These are phyloP conservation scores for Acrocyrtus sp. DNA, from an alignment of 2,888 invertebrate species.

Conservation along the genomic window DNA sequence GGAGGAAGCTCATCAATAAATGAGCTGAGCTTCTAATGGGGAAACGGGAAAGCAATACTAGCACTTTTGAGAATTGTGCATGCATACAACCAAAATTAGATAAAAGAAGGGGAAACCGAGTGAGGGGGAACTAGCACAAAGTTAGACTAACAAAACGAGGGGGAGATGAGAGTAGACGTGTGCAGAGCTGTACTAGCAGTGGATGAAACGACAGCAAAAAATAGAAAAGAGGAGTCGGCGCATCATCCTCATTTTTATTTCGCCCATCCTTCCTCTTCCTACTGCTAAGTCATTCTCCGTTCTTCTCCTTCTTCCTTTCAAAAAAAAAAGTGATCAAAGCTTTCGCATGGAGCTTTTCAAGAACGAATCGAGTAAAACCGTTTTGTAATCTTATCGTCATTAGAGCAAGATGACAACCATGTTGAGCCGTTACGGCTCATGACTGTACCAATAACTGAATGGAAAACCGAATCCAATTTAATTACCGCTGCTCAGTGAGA, in stretches of 20 bases:
- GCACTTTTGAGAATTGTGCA: no score
- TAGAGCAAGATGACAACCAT: constrained; percentile 24
- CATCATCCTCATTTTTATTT: constrained; percentile 32
- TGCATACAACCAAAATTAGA: constrained; percentile 30
- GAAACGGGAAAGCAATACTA: no score
- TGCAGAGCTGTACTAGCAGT: no score
- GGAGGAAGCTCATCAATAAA: constrained; percentile 48
- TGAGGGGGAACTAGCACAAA: no score
- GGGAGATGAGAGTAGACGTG: constrained; percentile 25
- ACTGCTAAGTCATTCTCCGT: constrained; percentile 40
- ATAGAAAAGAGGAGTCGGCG: constrained; percentile 33
- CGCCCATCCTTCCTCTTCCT: constrained; percentile 35
- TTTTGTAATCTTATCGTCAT: neutral
- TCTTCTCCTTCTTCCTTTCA: neutral
- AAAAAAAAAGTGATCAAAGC: no score
- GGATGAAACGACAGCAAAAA: constrained; percentile 24
- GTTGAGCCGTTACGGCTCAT: no score
- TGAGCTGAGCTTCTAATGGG: no score
- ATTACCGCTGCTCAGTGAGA: constrained; percentile 2
- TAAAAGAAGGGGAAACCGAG: constrained; percentile 26
- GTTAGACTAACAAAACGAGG: no score
- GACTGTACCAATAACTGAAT: constrained; percentile 2
- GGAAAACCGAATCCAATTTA: constrained; percentile 15
- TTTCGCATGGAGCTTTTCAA: no score
- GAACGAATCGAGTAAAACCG: no score